Evolutionary conservation across 1,140 invertebrate species (phyloP).

Genomic region (Harpegnathos saltator): DNA sequence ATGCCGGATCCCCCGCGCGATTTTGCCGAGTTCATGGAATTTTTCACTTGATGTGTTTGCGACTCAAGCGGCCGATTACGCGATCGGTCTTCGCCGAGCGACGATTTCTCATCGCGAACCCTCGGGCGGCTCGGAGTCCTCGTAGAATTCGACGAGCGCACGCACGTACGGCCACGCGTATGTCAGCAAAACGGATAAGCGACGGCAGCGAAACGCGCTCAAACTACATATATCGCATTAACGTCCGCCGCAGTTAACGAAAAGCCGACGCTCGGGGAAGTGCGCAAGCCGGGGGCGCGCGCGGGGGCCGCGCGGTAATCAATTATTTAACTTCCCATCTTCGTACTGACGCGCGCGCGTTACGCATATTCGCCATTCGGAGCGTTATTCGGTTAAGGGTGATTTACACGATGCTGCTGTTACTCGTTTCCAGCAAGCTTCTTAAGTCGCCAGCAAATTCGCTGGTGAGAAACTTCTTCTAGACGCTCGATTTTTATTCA

Average conservation of each 20-base stretch:
- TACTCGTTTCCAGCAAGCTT: too few relatives aligned
- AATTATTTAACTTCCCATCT: slow-evolving; percentile 8
- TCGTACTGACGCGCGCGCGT: background rate
- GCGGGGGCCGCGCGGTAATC: background rate
- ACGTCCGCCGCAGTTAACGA: background rate
- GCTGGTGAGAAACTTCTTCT: too few relatives aligned
- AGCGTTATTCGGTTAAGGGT: too few relatives aligned
- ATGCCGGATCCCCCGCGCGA: background rate
- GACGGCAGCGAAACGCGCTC: background rate
- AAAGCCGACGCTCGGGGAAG: background rate
- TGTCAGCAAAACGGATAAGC: background rate
- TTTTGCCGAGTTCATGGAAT: background rate
- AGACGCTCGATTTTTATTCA: too few relatives aligned
- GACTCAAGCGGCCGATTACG: background rate
- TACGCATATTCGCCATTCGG: background rate
- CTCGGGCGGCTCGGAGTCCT: background rate
- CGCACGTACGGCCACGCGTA: background rate
- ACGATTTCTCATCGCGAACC: background rate
- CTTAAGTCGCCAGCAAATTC: too few relatives aligned
- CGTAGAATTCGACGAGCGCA: background rate
- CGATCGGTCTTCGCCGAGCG: background rate
- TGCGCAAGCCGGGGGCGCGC: too few relatives aligned
- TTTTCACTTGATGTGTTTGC: background rate
- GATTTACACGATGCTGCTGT: too few relatives aligned
- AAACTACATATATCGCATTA: slow-evolving; percentile 21